Base-by-base conservation (phyloP, 2,888 invertebrate genomes). In the Tholera decimalis region DNA sequence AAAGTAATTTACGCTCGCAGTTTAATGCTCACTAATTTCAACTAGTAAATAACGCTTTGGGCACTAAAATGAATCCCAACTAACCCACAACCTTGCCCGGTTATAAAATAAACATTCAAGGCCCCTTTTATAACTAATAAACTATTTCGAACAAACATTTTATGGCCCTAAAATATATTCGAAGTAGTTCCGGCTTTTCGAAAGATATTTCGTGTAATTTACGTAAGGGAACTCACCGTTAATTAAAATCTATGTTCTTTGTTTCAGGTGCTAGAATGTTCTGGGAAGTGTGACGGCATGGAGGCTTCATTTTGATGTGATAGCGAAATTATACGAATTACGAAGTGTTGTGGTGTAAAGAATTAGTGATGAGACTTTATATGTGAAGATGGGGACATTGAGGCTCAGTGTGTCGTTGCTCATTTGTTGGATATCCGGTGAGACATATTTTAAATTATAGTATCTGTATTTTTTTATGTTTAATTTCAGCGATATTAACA, bases 401-500 rank as follows among this genome's bases (percentile, higher is more conserved):
- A 75, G 85, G 72, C 58, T 91, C 62, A 87, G 88, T 64, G 81
- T 73, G 33, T 46, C 89, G 22, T 71, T 92, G 37, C 81, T 93
- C 50, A 83, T 92, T 59, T 84, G 84, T 61, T 93, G 92, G 93
- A 90, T 93, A 61, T 79, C 90, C 60, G 93, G 94, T 94, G 69
- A 91, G 93, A 88, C 24, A 0, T 39, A n/a, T 46, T 33, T 20
- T 15, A 20, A 3, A 0, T 22, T 44, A 22, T 44, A n/a, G 0
- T n/a, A 37, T 6, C 35, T 1, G n/a, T 0, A 5, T 39, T 39
- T 8, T 39, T 18, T 18, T 18, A 39, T 1, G 8, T 3, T n/a
- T n/a, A n/a, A n/a, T n/a, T n/a, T n/a, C n/a, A n/a, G n/a, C n/a
- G n/a, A n/a, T n/a, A n/a, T n/a, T n/a, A n/a, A n/a, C n/a, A n/a